Evolutionary conservation across 2,888 invertebrate genomes (phyloP).

Genomic region (Patella caerulea): DNA sequence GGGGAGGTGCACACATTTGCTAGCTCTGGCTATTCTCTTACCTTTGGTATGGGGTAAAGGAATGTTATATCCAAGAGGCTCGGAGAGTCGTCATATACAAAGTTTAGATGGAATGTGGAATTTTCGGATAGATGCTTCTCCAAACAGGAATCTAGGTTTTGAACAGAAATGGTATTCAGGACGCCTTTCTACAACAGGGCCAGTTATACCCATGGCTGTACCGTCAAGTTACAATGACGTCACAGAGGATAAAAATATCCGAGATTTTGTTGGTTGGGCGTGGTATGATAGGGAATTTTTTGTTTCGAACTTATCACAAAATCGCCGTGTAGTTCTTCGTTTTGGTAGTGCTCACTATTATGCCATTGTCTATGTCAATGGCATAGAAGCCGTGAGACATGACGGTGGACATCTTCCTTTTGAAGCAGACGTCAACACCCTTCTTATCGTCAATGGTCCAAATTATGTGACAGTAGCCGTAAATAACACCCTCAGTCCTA

Average conservation of each 20-base stretch:
- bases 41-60: conserved; percentile 19
- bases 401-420: conserved; percentile 97
- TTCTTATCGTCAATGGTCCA: conserved; percentile 75
- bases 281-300: conserved; percentile 94
- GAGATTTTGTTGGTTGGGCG: conserved; percentile 95
- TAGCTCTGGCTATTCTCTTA: not conserved
- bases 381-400: conserved; percentile 83
- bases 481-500: conserved; percentile 90
- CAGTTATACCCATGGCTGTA: conserved; percentile 90
- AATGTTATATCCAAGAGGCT: conserved; percentile 82
- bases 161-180: conserved; percentile 83
- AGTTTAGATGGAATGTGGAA: conserved; percentile 93
- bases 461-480: conserved; percentile 88
- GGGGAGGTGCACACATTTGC: not conserved
- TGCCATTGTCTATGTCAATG: conserved; percentile 93
- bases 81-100: conserved; percentile 85
- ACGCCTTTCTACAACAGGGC: conserved; percentile 76
- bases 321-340: conserved; percentile 82
- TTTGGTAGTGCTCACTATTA: conserved; percentile 95
- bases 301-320: conserved; percentile 82
- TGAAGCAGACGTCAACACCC: conserved; percentile 84
- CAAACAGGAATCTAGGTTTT: conserved; percentile 82
- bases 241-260: conserved; percentile 79
- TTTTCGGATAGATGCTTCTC: conserved; percentile 82
- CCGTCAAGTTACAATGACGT: conserved; percentile 97